Base-by-base conservation (phyloP, 2,797 vertebrate genomes). In the Sphenodon punctatus region DNA sequence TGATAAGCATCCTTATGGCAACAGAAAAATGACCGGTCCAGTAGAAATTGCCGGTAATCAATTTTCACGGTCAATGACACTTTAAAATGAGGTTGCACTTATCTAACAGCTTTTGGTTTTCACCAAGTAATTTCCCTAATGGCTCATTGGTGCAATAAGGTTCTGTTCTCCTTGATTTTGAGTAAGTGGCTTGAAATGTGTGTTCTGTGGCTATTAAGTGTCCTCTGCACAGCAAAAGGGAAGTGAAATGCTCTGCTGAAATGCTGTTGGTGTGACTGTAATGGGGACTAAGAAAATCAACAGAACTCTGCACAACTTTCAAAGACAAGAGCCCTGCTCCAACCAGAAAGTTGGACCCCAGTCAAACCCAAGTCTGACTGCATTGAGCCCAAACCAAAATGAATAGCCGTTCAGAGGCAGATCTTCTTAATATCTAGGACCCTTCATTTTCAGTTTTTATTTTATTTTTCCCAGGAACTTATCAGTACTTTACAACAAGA, bases 81-180 rank as follows among this genome's bases (percentile, higher is more conserved):
- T 79, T 85, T 46, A 59, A 2, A 49, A 80, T 11, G 59, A 65
- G 84, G 67, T 43, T 70, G 23, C 65, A 15, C 67, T 65, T 78
- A 59, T 66, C 61, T 16, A 2, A 13, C 64, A 74, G 69, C 75
- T 76, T 69, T 59, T 66, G 79, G 67, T 30, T 79, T 88, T 81
- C 63, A 77, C 56, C 38, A 38, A 66, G 55, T 51, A 36, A 41
- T 49, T 2, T 7, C 68, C 75, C 9, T 79, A 7, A 49, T 45
- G 86, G 60, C 70, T 74, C 15, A 1, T 41, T 19, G 69, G 77
- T 70, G 8, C 14, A n/a, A 43, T 14, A 5, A 27, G 1, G 43
- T 66, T 56, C 56, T 38, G 10, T 27, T 38, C 63, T 36, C 3
- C 63, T 73, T 75, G 8, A 6, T 32, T 59, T 45, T 13, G 84